phyloP scores from a whole-genome alignment of 2,113 vertebrate species.

The Crotalus viridis region DNA sequence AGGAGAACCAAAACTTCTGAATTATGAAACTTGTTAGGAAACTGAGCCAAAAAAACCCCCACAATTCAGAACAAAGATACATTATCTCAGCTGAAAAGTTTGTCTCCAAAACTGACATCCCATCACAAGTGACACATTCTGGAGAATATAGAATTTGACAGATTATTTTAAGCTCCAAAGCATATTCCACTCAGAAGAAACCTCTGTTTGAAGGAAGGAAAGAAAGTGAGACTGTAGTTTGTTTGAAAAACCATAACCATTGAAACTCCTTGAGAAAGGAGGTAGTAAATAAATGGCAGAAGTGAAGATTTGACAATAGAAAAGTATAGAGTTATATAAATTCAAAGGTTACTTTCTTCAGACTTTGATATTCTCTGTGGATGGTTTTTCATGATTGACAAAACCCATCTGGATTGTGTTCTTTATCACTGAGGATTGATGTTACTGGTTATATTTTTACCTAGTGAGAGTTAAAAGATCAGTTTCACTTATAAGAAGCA shows the following conservation, averaged over 20 bases:
- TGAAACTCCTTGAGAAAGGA: not conserved
- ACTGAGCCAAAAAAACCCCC: not conserved
- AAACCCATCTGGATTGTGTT: not conserved
- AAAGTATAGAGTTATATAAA: not conserved
- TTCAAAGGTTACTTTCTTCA: not conserved
- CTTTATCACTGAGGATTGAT: not conserved
- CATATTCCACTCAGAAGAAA: not conserved
- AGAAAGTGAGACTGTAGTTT: not conserved
- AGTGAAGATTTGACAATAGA: not conserved
- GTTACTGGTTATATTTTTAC: not conserved
- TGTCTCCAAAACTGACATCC: constrained; percentile 13
- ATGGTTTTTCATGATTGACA: not conserved
- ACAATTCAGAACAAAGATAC: not conserved
- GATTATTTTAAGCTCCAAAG: not conserved
- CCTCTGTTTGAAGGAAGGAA: not conserved
- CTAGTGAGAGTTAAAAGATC: not conserved
- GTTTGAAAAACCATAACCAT: not conserved
- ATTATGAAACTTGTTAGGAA: constrained; percentile 30
- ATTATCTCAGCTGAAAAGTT: not conserved
- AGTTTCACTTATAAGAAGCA: not conserved
- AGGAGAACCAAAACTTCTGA: constrained; percentile 30
- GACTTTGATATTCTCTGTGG: not conserved
- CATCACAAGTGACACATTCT: not conserved
- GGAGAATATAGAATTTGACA: not conserved
- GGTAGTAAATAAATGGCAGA: not conserved